Evolutionary conservation across 2,797 vertebrate species (phyloP), one percentile per base, ranked within the genome.

Genomic region (Takifugu ocellatus): DNA sequence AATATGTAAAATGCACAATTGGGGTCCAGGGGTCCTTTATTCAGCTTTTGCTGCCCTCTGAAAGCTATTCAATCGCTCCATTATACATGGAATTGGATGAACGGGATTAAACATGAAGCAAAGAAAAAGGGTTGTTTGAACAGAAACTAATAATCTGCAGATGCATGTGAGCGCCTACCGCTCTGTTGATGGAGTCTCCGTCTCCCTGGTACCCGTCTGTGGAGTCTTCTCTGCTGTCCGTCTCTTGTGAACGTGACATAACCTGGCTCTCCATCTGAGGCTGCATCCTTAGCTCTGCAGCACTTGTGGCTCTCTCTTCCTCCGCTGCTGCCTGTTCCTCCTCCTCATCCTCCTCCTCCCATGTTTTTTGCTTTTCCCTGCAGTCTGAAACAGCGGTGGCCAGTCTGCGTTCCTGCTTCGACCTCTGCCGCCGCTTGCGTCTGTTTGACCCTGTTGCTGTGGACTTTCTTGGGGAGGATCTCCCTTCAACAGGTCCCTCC

Each of bases 401-500:
- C 62, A 49, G 56, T 76, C 78, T 83, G 75, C 93, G 88, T 77
- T 94, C 91, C 75, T 91, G 90, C 75, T 90, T 91, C 49, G 91
- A 91, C 71, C 84, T 82, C 78, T 90, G 86, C 72, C 91, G 88
- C 87, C 91, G 82, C 71, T 87, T 90, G 77, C 87, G 85, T 70
- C 84, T 78, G 82, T 25, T 84, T 63, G 88, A 86, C 81, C 85
- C 88, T 9, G 82, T 79, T 56, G 81, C 78, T 15, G 77, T 31
- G 47, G 81, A 74, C 77, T 85, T 88, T 16, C 72, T 81, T 1
- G 51, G 59, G 25, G 77, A 72, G 61, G 76, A 63, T 66, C 21
- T 72, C 57, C 72, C 88, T 60, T 72, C 81, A 50, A 81, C 75
- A 61, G 82, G 77, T 74, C 69, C 85, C 51, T 84, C 87, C 71